Conservation (phyloP, 2,113 vertebrate genomes). For the Tiliqua scincoides region DNA sequence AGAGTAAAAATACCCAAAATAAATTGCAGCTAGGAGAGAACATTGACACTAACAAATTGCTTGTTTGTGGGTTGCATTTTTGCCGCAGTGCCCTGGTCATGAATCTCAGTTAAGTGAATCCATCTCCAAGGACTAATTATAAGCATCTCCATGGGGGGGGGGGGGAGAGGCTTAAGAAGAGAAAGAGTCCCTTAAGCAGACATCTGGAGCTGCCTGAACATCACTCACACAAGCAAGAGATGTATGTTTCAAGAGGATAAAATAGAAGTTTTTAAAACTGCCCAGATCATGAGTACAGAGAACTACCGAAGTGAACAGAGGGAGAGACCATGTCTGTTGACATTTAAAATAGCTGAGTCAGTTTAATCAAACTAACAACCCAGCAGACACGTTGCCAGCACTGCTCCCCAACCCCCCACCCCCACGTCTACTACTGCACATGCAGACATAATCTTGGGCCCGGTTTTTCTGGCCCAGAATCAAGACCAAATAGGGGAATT, state of each 20-base stretch:
- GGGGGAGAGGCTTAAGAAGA: accelerated
- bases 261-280: not conserved
- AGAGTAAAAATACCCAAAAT: not conserved
- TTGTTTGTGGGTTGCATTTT: conserved; percentile 5
- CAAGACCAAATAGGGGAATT: no score
- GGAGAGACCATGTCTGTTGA: no score
- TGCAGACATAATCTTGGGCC: no score
- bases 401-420: no score
- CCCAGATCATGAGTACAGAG: not conserved
- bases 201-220: not conserved
- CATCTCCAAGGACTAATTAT: conserved; percentile 11
- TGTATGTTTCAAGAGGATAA: conserved; percentile 22
- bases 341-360: not conserved
- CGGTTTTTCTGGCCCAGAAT: no score
- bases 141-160: not conserved
- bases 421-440: no score
- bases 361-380: no score
- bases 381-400: no score
- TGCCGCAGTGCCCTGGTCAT: conserved; percentile 9
- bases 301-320: not conserved
- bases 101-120: conserved; percentile 18
- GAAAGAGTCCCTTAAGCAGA: not conserved
- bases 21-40: not conserved
- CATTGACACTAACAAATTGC: conserved; percentile 13
- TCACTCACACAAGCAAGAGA: no score